These are phyloP conservation scores for Lomographa bimaculata DNA, from an alignment of 2,888 invertebrate genomes.

Conservation along the genomic window DNA sequence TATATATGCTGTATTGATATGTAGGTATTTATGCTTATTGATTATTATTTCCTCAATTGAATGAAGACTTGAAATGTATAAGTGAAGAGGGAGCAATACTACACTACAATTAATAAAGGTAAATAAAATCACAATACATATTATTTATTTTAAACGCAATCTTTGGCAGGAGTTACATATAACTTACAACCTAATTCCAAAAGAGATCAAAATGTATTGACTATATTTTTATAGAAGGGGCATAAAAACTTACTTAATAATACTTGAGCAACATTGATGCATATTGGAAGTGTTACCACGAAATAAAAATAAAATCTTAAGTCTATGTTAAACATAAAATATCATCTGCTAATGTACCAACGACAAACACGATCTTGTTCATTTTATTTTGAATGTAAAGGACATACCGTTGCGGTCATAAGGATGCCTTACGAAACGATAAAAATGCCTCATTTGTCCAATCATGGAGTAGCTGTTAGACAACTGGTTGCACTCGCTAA, in stretches of 20 bases:
- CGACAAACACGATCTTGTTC: too few species aligned
- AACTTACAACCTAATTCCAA: constrained; percentile 52
- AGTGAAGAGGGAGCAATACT: too few species aligned
- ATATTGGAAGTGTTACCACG: constrained; percentile 22
- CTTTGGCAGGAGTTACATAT: constrained; percentile 64
- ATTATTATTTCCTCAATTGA: too few species aligned
- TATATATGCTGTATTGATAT: too few species aligned
- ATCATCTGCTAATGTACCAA: constrained; percentile 7
- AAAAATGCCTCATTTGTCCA: not conserved
- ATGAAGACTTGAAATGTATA: too few species aligned
- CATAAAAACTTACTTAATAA: constrained; percentile 48
- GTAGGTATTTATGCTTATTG: too few species aligned
- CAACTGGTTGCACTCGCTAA: constrained; percentile 79
- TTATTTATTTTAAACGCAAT: constrained; percentile 53
- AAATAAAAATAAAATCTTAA: constrained; percentile 24
- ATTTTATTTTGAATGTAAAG: too few species aligned
- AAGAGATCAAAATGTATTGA: constrained; percentile 67
- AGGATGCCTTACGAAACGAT: too few species aligned
- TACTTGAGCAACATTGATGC: constrained; percentile 58
- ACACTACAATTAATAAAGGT: too few species aligned
- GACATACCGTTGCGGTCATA: too few species aligned
- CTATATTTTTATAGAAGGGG: constrained; percentile 45
- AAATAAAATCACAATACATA: constrained; percentile 22
- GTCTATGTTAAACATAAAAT: constrained; percentile 29
- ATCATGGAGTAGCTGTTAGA: constrained; percentile 44